phyloP scores from a whole-genome alignment of 2,888 invertebrate species.

The Hydropsyche betteni region DNA sequence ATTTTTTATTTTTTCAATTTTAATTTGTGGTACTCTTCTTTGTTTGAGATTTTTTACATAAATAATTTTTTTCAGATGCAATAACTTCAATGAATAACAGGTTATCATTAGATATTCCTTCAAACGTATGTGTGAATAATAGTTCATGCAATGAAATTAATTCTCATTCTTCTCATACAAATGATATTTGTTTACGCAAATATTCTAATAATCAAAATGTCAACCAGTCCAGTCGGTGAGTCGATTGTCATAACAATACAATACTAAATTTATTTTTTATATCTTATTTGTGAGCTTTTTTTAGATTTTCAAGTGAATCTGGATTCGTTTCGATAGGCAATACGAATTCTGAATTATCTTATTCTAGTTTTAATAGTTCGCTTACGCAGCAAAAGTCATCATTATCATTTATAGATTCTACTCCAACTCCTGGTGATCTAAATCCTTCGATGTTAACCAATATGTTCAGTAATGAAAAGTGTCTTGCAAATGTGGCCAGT shows the following conservation, averaged over 20 bases:
- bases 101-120: slow-evolving; percentile 41
- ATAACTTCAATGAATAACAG: slow-evolving; percentile 40
- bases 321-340: slow-evolving; percentile 66
- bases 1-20: not conserved
- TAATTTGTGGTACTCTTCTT: no score
- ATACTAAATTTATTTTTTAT: slow-evolving; percentile 5
- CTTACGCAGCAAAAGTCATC: slow-evolving; percentile 47
- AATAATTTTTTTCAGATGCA: not conserved
- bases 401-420: slow-evolving; percentile 48
- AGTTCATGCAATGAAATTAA: slow-evolving; percentile 39
- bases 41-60: not conserved
- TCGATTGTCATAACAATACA: not conserved
- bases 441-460: slow-evolving; percentile 41
- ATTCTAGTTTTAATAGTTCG: slow-evolving; percentile 56
- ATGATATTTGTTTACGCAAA: slow-evolving; percentile 14
- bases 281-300: slow-evolving; percentile 28
- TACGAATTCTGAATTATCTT: slow-evolving; percentile 55
- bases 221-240: slow-evolving; percentile 46
- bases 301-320: slow-evolving; percentile 66
- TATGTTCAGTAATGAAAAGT: slow-evolving; percentile 34
- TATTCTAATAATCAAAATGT: slow-evolving; percentile 22
- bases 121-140: slow-evolving; percentile 39
- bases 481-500: slow-evolving; percentile 42
- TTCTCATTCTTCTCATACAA: not conserved
- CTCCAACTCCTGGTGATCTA: slow-evolving; percentile 48